These are phyloP conservation scores for Mayetiola destructor DNA, from an alignment of 2,888 invertebrate genomes.

Conservation along the genomic window DNA sequence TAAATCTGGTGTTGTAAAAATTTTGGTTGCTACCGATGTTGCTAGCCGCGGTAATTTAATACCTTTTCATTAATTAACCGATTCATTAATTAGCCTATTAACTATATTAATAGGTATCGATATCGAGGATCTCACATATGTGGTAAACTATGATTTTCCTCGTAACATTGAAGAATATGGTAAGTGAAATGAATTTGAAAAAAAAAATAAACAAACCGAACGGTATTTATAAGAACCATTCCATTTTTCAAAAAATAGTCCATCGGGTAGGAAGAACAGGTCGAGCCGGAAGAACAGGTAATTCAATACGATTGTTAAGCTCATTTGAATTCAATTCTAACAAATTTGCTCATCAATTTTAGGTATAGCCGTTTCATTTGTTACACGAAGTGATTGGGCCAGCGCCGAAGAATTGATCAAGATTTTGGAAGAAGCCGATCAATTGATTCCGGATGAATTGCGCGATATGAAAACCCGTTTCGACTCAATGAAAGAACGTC, in stretches of 20 bases:
- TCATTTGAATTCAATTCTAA: too few species aligned
- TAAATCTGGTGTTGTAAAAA: slow-evolving; percentile 58
- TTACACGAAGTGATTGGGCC: slow-evolving; percentile 69
- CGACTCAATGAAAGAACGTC: slow-evolving; percentile 49
- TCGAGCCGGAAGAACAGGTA: slow-evolving; percentile 73
- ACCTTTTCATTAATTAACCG: too few species aligned
- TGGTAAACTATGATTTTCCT: slow-evolving; percentile 87
- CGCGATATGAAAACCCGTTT: slow-evolving; percentile 61
- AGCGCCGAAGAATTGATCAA: slow-evolving; percentile 67
- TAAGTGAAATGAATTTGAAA: background rate
- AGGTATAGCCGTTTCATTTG: slow-evolving; percentile 36
- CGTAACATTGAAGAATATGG: slow-evolving; percentile 91
- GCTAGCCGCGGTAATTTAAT: slow-evolving; percentile 93
- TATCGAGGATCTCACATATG: slow-evolving; percentile 71
- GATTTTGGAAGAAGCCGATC: slow-evolving; percentile 75
- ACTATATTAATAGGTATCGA: too few species aligned
- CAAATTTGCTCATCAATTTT: too few species aligned
- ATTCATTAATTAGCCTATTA: too few species aligned
- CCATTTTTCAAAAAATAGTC: slow-evolving; percentile 19
- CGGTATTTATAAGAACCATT: too few species aligned
- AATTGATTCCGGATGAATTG: slow-evolving; percentile 65
- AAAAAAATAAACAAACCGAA: too few species aligned
- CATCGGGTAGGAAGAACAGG: slow-evolving; percentile 94
- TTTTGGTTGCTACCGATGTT: slow-evolving; percentile 88
- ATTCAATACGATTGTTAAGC: too few species aligned